Percentiles rank a stretch among this genome's conserved stretches.
These are phyloP conservation scores for Panagrolaimus sp. DNA, from an alignment of 1,140 invertebrate genomes.

Conservation along the genomic window DNA sequence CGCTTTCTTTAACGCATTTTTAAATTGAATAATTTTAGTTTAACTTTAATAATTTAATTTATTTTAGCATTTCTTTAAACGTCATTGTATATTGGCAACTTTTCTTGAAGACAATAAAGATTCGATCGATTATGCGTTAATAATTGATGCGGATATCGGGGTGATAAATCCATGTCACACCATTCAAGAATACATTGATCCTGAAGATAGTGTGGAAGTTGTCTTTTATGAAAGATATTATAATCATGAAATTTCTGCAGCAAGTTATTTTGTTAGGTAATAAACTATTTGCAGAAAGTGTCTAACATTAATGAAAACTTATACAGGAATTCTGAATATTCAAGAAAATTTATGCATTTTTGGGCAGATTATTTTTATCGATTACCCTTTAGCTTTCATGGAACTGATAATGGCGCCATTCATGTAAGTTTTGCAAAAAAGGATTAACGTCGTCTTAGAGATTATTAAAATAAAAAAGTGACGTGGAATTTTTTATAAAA, in stretches of 20 bases:
- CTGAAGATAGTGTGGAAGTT: not conserved
- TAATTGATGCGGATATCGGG: not conserved
- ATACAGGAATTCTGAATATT: not conserved
- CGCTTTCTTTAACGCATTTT: no score
- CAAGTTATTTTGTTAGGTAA: not conserved
- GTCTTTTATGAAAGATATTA: conserved; percentile 17
- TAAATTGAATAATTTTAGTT: no score
- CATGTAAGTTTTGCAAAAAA: not conserved
- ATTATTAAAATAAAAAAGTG: no score
- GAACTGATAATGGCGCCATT: not conserved
- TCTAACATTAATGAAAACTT: not conserved
- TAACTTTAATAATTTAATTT: not conserved
- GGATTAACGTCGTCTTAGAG: not conserved
- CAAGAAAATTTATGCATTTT: conserved; percentile 2
- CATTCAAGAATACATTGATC: conserved; percentile 6
- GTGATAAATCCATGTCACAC: not conserved
- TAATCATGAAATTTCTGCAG: conserved; percentile 2
- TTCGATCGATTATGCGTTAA: not conserved
- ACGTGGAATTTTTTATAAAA: no score
- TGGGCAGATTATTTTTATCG: conserved; percentile 8
- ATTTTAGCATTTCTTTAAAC: not conserved
- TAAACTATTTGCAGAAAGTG: not conserved
- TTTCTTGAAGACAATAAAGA: not conserved
- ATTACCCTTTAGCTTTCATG: not conserved
- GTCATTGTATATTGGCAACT: not conserved